Conservation (phyloP, 2,113 vertebrate genomes). For the Synchiropus splendidus region DNA sequence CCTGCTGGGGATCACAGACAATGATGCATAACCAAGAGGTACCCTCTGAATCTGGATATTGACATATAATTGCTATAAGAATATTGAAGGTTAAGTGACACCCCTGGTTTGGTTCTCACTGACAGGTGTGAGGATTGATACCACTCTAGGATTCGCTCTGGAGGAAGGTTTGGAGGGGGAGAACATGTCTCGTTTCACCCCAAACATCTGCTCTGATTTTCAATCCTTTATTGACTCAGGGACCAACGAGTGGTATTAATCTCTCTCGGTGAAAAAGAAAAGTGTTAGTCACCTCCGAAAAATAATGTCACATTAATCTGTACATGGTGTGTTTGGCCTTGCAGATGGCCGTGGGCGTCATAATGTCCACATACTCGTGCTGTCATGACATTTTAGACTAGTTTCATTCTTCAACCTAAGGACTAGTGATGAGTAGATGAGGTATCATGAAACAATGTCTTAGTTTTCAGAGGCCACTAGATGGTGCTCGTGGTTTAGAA, state of each 20-base stretch:
- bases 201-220: no score
- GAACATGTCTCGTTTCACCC: no score
- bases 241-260: background rate
- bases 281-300: constrained; percentile 6
- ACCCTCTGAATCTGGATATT: constrained; percentile 39
- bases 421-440: no score
- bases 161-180: no score
- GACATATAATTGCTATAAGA: constrained; percentile 56
- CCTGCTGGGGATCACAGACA: constrained; percentile 64
- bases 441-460: no score
- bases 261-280: constrained; percentile 2
- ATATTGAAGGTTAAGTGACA: background rate
- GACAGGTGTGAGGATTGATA: no score
- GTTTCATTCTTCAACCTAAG: no score
- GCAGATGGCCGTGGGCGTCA: constrained; percentile 15
- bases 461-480: no score
- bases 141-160: no score
- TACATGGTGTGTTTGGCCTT: constrained; percentile 13
- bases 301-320: constrained; percentile 8
- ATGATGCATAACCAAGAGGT: constrained; percentile 36
- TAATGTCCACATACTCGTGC: constrained; percentile 32
- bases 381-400: constrained; percentile 16
- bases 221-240: no score
- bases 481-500: no score
- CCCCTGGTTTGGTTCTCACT: no score